A percentile compares a stretch with the other conserved stretches of the same genome.
phyloP scores from a whole-genome alignment of 1,140 invertebrate species.

The Pantala flavescens region DNA sequence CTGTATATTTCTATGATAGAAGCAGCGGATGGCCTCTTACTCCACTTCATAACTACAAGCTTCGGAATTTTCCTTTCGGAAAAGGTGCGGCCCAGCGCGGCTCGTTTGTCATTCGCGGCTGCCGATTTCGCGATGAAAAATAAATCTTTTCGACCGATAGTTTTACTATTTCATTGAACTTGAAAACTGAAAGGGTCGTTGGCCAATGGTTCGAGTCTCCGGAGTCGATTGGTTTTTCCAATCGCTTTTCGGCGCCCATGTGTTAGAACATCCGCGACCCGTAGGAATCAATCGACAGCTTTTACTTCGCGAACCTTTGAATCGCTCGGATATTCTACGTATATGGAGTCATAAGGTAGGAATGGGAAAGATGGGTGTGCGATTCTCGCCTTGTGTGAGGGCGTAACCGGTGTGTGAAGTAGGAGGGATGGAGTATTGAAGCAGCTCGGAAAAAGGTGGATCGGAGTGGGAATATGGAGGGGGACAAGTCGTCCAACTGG shows the following conservation, averaged over 20 bases:
- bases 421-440: slow-evolving; percentile 4
- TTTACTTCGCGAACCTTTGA: background rate
- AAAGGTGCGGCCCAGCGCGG: too few species aligned
- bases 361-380: slow-evolving; percentile 4
- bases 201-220: background rate
- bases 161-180: too few species aligned
- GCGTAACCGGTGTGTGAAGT: slow-evolving; percentile 1
- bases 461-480: background rate
- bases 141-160: too few species aligned
- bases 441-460: background rate
- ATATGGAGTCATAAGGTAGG: background rate
- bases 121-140: too few species aligned
- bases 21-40: too few species aligned
- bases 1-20: background rate
- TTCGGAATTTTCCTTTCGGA: too few species aligned
- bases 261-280: too few species aligned
- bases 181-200: background rate
- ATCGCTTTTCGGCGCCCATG: too few species aligned
- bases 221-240: too few species aligned
- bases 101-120: too few species aligned
- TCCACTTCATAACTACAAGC: too few species aligned
- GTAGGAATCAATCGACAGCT: background rate
- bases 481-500: background rate
- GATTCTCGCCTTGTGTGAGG: background rate
- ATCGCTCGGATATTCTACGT: slow-evolving; percentile 4